A percentile compares a stretch with the other conserved stretches of the same genome.
Conservation (phyloP, 1,140 invertebrate genomes). For the Melanaphis sacchari region DNA sequence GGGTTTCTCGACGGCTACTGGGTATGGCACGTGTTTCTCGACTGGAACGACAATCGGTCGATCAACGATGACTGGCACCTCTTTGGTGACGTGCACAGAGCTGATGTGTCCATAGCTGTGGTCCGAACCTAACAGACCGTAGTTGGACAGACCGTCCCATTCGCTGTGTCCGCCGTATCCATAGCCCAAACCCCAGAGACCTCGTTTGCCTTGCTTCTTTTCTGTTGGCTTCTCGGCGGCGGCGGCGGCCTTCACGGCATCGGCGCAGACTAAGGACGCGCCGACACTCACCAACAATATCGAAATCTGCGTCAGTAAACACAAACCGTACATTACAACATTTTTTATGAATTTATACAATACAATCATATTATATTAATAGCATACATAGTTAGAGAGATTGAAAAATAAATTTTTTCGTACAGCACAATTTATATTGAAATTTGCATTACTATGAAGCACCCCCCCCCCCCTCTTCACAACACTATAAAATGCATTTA, state of each 20-base stretch:
- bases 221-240: slow-evolving; percentile 27
- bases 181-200: slow-evolving; percentile 39
- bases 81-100: slow-evolving; percentile 32
- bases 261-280: background rate
- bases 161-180: slow-evolving; percentile 47
- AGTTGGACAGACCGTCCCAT: slow-evolving; percentile 50
- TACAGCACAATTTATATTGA: too few relatives aligned
- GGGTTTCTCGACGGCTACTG: slow-evolving; percentile 55
- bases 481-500: too few relatives aligned
- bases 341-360: background rate
- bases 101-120: slow-evolving; percentile 46
- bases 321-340: background rate
- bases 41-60: slow-evolving; percentile 58
- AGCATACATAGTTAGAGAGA: background rate
- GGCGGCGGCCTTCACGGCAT: slow-evolving; percentile 3
- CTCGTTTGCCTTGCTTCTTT: slow-evolving; percentile 51
- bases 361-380: background rate
- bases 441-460: too few relatives aligned
- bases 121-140: slow-evolving; percentile 32
- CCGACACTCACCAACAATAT: background rate
- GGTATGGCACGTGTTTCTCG: slow-evolving; percentile 58
- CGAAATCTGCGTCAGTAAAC: slow-evolving; percentile 2
- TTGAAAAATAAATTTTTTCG: too few relatives aligned
- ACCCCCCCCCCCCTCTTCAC: too few relatives aligned
- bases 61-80: slow-evolving; percentile 50